Percentiles rank a stretch among this genome's conserved stretches.
These are phyloP conservation scores for Theristicus caerulescens DNA, from an alignment of 2,113 vertebrate genomes.

Conservation along the genomic window DNA sequence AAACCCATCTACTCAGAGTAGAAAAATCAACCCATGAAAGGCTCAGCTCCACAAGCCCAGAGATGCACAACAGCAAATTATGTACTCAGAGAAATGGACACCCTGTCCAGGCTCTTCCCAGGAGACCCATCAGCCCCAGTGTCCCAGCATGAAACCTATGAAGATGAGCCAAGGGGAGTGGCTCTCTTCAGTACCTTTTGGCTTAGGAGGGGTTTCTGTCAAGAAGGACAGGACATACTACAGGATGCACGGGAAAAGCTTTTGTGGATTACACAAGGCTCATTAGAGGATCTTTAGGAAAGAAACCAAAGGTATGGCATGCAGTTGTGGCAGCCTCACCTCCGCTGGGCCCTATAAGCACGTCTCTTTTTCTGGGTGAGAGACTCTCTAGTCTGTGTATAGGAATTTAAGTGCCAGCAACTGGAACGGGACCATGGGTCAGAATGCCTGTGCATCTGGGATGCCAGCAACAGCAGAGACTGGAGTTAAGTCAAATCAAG, in stretches of 20 bases:
- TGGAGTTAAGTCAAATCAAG: not conserved
- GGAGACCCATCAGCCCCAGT: not conserved
- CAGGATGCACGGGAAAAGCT: not conserved
- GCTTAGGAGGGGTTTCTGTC: not conserved
- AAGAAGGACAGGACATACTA: not conserved
- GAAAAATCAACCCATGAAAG: not conserved
- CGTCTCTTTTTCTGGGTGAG: not conserved
- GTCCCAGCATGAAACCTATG: not conserved
- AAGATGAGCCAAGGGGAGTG: not conserved
- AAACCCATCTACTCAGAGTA: not conserved
- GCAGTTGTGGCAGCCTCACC: not conserved
- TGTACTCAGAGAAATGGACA: not conserved
- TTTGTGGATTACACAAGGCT: not conserved
- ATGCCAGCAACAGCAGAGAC: not conserved
- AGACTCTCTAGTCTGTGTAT: too few species aligned
- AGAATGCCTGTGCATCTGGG: not conserved
- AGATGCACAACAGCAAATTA: not conserved
- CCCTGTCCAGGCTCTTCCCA: not conserved
- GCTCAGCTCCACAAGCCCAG: not conserved
- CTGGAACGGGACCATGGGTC: not conserved
- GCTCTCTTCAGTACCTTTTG: not conserved
- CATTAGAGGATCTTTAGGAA: not conserved
- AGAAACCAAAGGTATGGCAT: not conserved
- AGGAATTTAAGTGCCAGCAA: not conserved
- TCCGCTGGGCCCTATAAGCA: not conserved